These are phyloP conservation scores for Anguilla obscura DNA, from an alignment of 2,797 vertebrate genomes.

Conservation along the genomic window DNA sequence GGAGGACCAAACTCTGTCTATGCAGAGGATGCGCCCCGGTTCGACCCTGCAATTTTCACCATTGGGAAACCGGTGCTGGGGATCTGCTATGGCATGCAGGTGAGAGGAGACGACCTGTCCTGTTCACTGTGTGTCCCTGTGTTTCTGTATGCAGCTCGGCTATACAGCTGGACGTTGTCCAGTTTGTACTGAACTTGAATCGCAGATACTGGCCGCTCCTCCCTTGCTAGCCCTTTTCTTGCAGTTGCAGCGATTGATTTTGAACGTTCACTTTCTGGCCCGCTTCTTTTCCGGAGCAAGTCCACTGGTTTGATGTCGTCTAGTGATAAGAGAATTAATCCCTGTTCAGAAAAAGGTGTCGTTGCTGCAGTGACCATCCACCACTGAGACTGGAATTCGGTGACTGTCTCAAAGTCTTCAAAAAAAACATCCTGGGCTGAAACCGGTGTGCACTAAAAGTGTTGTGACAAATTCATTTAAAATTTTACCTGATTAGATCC, in stretches of 20 bases:
- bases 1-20: slow-evolving; percentile 98
- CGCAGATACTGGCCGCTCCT: background rate
- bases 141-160: background rate
- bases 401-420: background rate
- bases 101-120: slow-evolving; percentile 51
- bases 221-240: background rate
- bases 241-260: background rate
- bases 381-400: background rate
- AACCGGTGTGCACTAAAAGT: background rate
- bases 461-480: background rate
- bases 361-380: background rate
- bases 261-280: background rate
- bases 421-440: background rate
- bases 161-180: background rate
- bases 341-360: background rate
- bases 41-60: slow-evolving; percentile 96
- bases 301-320: background rate
- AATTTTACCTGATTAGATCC: background rate
- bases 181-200: background rate
- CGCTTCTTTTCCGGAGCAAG: background rate
- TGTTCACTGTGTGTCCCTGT: background rate
- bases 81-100: slow-evolving; percentile 99
- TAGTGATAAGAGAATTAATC: background rate
- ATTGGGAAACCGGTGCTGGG: slow-evolving; percentile 96
- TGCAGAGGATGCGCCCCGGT: slow-evolving; percentile 97